Evolutionary conservation across 2,113 vertebrate species (phyloP), one percentile per base, ranked within the genome.

Genomic region (Pionites leucogaster): DNA sequence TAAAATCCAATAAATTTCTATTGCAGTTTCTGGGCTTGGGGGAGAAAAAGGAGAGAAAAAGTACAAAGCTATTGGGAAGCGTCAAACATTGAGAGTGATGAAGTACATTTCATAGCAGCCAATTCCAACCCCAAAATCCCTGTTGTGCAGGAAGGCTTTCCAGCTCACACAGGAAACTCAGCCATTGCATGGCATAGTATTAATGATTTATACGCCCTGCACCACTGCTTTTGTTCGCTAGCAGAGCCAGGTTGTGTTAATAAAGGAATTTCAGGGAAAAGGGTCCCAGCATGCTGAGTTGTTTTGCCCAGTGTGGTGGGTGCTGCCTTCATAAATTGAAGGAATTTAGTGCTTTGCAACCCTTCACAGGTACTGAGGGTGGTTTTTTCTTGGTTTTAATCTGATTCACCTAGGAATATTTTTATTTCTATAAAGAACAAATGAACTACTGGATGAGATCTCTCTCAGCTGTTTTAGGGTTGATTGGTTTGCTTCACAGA

Each of bases 141-240:
- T 89, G 78, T 95, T 94, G 98, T 95, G 95, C 96, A 75, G 96
- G 97, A 96, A 96, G 96, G 94, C 95, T 97, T 97, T 97, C 95
- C 95, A 91, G 74, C 96, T 90, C 94, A 84, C 97, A 29, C 96
- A 97, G 97, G 98, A 97, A 97, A 97, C 80, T 79, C 96, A 96
- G 97, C 93, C 97, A 79, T 94, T 96, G 97, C 97, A 96, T 59
- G 29, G 96, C 94, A 22, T 70, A 75, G 68, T 97, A 95, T 98
- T 98, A 97, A 98, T 98, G 98, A 98, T 98, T 98, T 98, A 98
- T 98, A 96, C 93, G 84, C 94, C 64, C 88, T 37, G 27, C 94
- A 88, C 97, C 63, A 17, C 46, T 96, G 97, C 97, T 98, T 98
- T 97, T 98, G 96, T 98, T 97, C 96, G 46, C 95, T 87, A 18